phyloP scores from a whole-genome alignment of 2,113 vertebrate genomes.

The Carassius carassius region DNA sequence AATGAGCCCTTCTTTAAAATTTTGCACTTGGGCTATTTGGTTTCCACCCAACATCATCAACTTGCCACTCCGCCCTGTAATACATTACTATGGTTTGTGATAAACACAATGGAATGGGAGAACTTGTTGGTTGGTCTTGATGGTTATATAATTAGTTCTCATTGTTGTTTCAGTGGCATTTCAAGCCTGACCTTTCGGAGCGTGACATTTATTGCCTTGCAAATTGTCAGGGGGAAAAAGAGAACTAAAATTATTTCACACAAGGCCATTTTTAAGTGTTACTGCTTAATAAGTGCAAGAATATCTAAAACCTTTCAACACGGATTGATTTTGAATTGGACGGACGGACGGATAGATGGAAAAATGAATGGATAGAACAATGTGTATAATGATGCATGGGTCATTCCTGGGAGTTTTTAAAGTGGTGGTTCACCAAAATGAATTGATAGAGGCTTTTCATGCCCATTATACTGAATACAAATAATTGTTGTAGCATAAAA shows the following conservation, averaged over 20 bases:
- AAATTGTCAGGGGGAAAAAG: slow-evolving; percentile 57
- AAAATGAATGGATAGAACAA: too few species aligned
- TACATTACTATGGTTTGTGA: not conserved
- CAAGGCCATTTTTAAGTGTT: too few species aligned
- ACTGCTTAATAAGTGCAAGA: too few species aligned
- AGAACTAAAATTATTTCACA: not conserved
- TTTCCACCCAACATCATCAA: not conserved
- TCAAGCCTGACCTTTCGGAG: not conserved
- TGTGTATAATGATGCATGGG: too few species aligned
- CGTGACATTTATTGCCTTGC: slow-evolving; percentile 74
- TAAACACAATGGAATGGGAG: not conserved
- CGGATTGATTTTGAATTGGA: too few species aligned
- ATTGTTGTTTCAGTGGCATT: not conserved
- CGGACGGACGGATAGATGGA: too few species aligned
- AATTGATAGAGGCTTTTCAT: too few species aligned
- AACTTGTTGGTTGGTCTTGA: not conserved
- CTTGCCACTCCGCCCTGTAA: not conserved
- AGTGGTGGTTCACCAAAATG: too few species aligned
- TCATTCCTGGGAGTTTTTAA: too few species aligned
- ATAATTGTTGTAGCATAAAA: too few species aligned
- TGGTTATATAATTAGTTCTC: not conserved
- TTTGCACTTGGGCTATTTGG: not conserved
- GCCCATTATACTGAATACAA: too few species aligned
- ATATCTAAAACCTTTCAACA: too few species aligned
- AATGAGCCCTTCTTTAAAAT: not conserved